phyloP scores from a whole-genome alignment of 2,888 invertebrate species.

The Meganola albula region DNA sequence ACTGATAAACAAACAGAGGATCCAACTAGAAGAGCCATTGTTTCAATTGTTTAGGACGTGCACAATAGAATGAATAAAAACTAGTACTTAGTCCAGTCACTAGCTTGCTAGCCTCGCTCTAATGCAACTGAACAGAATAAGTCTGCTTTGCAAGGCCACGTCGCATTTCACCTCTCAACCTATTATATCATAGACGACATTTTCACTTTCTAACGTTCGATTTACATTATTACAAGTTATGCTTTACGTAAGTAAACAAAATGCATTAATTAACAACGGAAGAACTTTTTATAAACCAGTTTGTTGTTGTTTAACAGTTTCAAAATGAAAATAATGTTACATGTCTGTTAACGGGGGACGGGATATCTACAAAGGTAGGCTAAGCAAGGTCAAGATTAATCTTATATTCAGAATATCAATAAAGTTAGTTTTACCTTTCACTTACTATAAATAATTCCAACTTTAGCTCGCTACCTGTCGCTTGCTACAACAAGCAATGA shows the following conservation, averaged over 20 bases:
- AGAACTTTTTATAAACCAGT: conserved; percentile 1
- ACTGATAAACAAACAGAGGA: conserved; percentile 55
- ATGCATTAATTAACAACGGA: background rate
- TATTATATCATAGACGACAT: conserved; percentile 52
- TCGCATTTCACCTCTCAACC: conserved; percentile 68
- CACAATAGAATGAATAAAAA: conserved; percentile 11
- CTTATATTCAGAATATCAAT: too few species aligned
- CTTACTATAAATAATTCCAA: too few species aligned
- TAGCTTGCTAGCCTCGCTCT: conserved; percentile 26
- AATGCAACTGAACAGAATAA: conserved; percentile 24
- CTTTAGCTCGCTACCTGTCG: too few species aligned
- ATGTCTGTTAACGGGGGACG: too few species aligned
- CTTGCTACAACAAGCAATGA: too few species aligned
- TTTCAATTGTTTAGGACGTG: conserved; percentile 15
- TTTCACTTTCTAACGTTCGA: conserved; percentile 48
- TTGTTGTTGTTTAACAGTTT: too few species aligned
- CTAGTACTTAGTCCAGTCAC: background rate
- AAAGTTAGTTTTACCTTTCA: too few species aligned
- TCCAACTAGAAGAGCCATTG: conserved; percentile 48
- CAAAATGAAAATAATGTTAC: too few species aligned
- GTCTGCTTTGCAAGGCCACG: conserved; percentile 27
- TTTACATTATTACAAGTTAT: conserved; percentile 19
- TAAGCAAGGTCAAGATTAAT: too few species aligned
- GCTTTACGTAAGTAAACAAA: conserved; percentile 17
- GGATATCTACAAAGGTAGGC: too few species aligned